phyloP scores from a whole-genome alignment of 2,113 vertebrate species.

The Phylloscopus trochilus region DNA sequence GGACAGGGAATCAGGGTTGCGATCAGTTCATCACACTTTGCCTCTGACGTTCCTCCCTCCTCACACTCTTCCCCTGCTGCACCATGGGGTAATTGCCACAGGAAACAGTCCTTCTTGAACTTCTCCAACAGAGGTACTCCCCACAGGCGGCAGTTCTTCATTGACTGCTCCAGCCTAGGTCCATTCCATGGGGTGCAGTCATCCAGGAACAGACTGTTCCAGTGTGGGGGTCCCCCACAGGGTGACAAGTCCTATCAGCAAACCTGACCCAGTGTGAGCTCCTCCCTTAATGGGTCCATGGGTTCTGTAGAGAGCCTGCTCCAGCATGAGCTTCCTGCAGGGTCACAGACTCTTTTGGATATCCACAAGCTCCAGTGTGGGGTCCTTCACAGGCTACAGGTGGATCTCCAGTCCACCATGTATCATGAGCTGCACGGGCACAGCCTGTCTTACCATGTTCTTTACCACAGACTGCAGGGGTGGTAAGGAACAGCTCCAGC shows the following conservation, averaged over 20 bases:
- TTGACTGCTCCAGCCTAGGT: background rate
- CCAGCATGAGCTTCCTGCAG: background rate
- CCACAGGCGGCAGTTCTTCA: background rate
- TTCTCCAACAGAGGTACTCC: background rate
- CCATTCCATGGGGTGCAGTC: background rate
- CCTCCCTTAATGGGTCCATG: background rate
- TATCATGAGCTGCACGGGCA: background rate
- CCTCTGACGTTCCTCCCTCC: background rate
- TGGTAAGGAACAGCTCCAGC: background rate
- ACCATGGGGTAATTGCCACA: background rate
- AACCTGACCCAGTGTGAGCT: background rate
- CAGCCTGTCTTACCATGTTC: background rate
- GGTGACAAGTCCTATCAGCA: background rate
- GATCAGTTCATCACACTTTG: background rate
- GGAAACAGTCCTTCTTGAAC: background rate
- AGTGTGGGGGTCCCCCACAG: rapidly evolving
- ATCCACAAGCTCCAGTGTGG: background rate
- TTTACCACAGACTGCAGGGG: background rate
- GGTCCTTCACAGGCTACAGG: background rate
- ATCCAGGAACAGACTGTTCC: background rate
- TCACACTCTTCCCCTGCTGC: background rate
- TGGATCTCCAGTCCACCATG: background rate
- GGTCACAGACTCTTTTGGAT: background rate
- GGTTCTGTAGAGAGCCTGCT: background rate
- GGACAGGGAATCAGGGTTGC: background rate